These are phyloP conservation scores for Diorhabda elongata DNA, from an alignment of 1,140 invertebrate species.

Conservation along the genomic window DNA sequence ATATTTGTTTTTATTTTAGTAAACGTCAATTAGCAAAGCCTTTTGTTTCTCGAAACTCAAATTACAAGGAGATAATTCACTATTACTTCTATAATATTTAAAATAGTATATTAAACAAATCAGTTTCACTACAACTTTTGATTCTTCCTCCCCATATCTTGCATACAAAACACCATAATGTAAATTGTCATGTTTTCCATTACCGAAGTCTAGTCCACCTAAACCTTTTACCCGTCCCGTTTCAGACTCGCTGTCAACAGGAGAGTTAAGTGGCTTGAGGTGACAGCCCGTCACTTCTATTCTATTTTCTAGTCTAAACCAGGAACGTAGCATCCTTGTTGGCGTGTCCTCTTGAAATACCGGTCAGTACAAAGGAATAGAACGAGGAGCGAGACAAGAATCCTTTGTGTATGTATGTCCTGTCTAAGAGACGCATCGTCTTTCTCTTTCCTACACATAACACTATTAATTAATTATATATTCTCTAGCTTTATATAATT, in stretches of 20 bases:
- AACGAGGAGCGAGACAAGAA: background rate
- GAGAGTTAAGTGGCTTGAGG: background rate
- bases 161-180: too few species aligned
- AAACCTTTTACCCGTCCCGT: background rate
- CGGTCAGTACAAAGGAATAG: background rate
- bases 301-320: background rate
- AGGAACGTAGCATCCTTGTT: background rate
- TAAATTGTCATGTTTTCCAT: too few species aligned
- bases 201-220: too few species aligned
- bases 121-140: too few species aligned
- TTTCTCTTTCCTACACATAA: background rate
- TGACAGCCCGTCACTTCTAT: conserved; percentile 1
- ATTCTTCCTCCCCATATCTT: too few species aligned
- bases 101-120: too few species aligned
- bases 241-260: background rate
- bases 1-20: too few species aligned
- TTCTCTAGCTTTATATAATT: background rate
- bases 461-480: conserved; percentile 1
- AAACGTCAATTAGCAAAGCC: too few species aligned
- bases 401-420: background rate
- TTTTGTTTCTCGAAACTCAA: too few species aligned
- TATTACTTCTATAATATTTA: too few species aligned
- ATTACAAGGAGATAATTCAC: too few species aligned
- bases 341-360: background rate
- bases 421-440: background rate